phyloP scores from a whole-genome alignment of 2,888 invertebrate species.

The Tachina grossa region DNA sequence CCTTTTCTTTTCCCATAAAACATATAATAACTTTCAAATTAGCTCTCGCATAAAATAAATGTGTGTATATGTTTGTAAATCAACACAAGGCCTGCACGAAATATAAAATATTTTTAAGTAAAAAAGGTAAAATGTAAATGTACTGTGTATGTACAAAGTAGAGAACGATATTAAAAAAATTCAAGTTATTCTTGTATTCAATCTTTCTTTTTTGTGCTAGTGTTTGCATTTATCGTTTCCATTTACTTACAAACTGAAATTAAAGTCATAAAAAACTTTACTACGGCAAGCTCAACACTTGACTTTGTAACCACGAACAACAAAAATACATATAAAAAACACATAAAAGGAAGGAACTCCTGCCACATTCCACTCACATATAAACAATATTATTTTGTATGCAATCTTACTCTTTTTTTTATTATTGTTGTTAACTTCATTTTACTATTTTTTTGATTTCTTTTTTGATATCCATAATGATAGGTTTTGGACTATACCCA shows the following conservation, averaged over 20 bases:
- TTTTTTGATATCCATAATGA: slow-evolving; percentile 72
- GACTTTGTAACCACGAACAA: slow-evolving; percentile 32
- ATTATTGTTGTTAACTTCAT: slow-evolving; percentile 29
- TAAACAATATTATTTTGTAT: slow-evolving; percentile 30
- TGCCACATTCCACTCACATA: slow-evolving; percentile 11
- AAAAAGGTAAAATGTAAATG: slow-evolving; percentile 58
- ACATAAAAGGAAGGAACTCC: background rate
- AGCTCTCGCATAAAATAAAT: slow-evolving; percentile 1
- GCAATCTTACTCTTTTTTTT: slow-evolving; percentile 12
- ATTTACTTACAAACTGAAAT: slow-evolving; percentile 48
- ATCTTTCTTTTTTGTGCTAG: slow-evolving; percentile 28
- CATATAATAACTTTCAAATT: slow-evolving; percentile 9
- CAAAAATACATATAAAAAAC: slow-evolving; percentile 34
- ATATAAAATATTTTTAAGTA: background rate
- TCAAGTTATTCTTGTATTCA: slow-evolving; percentile 18
- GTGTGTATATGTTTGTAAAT: background rate
- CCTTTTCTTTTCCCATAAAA: background rate
- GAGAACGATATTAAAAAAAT: background rate
- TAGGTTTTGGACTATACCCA: slow-evolving; percentile 95
- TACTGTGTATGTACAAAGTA: slow-evolving; percentile 33
- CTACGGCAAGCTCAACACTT: slow-evolving; percentile 53
- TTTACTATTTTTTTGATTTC: slow-evolving; percentile 28
- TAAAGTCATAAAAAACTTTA: slow-evolving; percentile 30
- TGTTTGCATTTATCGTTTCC: slow-evolving; percentile 57
- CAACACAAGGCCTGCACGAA: slow-evolving; percentile 26